Evolutionary conservation across 2,113 vertebrate species (phyloP), one percentile per base, ranked within the genome.

Genomic region (Pelobates fuscus): DNA sequence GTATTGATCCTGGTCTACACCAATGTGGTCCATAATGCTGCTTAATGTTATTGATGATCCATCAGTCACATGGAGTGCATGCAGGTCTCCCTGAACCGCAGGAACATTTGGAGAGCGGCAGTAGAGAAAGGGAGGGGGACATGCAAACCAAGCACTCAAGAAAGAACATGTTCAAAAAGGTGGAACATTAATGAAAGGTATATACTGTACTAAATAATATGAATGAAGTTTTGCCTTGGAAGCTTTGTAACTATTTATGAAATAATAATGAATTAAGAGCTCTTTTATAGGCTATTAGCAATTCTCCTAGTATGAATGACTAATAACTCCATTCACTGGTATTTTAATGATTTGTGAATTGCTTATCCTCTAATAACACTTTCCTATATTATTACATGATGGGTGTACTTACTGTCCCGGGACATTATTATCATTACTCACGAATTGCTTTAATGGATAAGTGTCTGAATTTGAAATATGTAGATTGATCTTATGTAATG

Each of bases 21-120:
- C 85, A 87, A 93, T 91, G 93, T 88, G 74, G 92, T 88, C 93
- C 87, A 83, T 94, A 95, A 91, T 94, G 93, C 94, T 93, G 92
- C 93, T 93, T 98, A 98, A 97, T 95, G 95, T 93, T 98, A 99
- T 99, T 94, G 96, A 98, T 85, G 86, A 98, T 92, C 92, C 93
- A 97, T 99, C 95, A 93, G 91, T 95, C 92, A 93, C 93, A 81
- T 81, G 85, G 88, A 93, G 91, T 91, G 90, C 92, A 93, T 92
- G 92, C 93, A 94, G 92, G 93, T 92, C 89, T 93, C 90, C 93
- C 88, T 3, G 83, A 89, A 90, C 90, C 91, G 87, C 92, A 95
- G 86, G 91, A 90, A 82, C 88, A 87, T 91, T 90, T 92, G 92
- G 93, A 94, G 93, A 94, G 94, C 93, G 96, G 91, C 95, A 95